Percentiles rank a stretch among this genome's conserved stretches.
Conservation (phyloP, 2,888 invertebrate genomes). For the Tipula vernalis region DNA sequence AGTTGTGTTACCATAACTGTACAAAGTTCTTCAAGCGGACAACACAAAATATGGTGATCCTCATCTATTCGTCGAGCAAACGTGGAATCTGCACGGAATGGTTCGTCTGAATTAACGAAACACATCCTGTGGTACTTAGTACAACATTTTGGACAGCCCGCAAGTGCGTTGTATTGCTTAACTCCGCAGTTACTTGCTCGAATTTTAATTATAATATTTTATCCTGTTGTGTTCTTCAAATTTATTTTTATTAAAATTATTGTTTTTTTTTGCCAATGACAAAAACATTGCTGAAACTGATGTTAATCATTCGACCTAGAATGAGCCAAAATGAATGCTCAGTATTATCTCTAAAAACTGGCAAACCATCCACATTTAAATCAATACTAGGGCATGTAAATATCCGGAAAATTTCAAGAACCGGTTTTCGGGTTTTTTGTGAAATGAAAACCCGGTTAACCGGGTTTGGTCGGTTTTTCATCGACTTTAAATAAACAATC, state of each 20-base stretch:
- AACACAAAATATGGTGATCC: background rate
- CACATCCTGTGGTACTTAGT: background rate
- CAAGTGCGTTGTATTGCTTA: background rate
- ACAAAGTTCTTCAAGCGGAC: background rate
- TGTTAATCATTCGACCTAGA: background rate
- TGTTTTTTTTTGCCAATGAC: background rate
- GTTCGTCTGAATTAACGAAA: background rate
- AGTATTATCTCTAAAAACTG: background rate
- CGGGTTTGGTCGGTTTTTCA: no score
- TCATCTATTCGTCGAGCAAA: background rate
- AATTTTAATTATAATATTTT: background rate
- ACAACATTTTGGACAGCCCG: background rate
- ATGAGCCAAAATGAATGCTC: background rate
- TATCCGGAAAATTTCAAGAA: no score
- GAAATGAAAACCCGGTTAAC: no score
- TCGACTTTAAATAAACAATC: no score
- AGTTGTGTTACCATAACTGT: background rate
- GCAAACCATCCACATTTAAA: background rate
- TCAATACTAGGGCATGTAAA: background rate
- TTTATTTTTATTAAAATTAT: background rate
- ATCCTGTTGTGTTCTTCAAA: background rate
- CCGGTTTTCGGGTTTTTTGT: no score
- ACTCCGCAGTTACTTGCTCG: background rate
- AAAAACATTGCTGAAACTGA: background rate
- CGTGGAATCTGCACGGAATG: background rate